Evolutionary conservation across 1,140 invertebrate species (phyloP).

Genomic region (Cataglyphis hispanica): DNA sequence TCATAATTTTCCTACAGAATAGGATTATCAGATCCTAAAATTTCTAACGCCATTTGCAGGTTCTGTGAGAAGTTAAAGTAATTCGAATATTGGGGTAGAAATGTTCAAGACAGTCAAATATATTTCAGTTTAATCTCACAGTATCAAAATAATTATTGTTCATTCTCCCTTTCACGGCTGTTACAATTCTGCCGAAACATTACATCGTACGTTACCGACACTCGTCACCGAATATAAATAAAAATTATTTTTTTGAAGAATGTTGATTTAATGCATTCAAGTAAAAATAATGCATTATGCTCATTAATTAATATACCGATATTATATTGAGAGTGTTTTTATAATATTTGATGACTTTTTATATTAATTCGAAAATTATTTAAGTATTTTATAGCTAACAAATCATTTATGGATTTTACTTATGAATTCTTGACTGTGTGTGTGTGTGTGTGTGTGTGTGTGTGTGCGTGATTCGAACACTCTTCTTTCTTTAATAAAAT

Average conservation of each 20-base stretch:
- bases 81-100: not conserved
- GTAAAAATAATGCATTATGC: not conserved
- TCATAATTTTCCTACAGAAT: constrained; percentile 45
- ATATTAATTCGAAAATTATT: not conserved
- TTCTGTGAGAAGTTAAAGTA: constrained; percentile 30
- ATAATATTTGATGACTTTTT: not conserved
- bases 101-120: constrained; percentile 24
- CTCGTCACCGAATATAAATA: not conserved
- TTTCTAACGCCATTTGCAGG: constrained; percentile 29
- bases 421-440: not conserved
- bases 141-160: constrained; percentile 39
- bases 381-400: too few relatives aligned
- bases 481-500: not conserved
- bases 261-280: not conserved
- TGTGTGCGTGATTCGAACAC: not conserved
- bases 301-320: not conserved
- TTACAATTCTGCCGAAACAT: constrained; percentile 2
- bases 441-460: not conserved
- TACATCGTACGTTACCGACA: constrained; percentile 21
- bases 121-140: constrained; percentile 45
- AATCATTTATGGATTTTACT: not conserved
- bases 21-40: constrained; percentile 27
- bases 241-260: constrained; percentile 2
- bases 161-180: not conserved
- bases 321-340: not conserved